Evolutionary conservation across 1,140 invertebrate species (phyloP), one percentile per base, ranked within the genome.

Genomic region (Caerostris extrusa): DNA sequence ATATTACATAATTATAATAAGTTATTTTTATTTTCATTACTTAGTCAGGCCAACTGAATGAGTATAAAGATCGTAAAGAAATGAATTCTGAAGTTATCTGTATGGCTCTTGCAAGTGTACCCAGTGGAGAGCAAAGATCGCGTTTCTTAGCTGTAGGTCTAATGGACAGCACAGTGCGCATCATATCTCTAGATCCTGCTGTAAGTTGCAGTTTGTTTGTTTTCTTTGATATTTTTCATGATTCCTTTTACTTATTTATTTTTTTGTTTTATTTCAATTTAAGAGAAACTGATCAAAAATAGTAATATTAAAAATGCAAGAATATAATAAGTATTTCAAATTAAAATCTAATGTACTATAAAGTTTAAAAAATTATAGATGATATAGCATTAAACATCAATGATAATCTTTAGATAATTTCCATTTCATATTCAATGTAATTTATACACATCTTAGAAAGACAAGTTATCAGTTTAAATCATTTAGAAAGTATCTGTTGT

Each of bases 71-170:
- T 95, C 97, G 98, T 14, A 99, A 99, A 95, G 98, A 99, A 95
- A 98, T 99, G 97, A 98, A 98, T 7, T 97, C 98, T 3, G 99
- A 99, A 96, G 99, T 99, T 2, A 98, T 99, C 94, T 99, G 99
- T 95, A 99, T 99, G 99, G 99, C 98, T 0, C 95, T 99, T 58
- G 99, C 98, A 3, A 98, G 98, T 90, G 99, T 99, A 0, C 98
- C 99, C 0, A 97, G 97, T 17, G 99, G 99, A 53, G 99, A 99
- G 96, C 98, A 99, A 95, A 96, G 99, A 94, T 99, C 98, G 2
- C 98, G 99, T 96, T 99, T 99, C 95, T 97, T 99, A 91, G 99
- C 99, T 94, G 99, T 99, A 14, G 99, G 99, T 14, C 96, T 99
- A 8, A 97, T 98, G 57, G 99, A 99, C 95, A 99, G 99, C 95